Base-by-base conservation (phyloP, 2,113 vertebrate genomes). In the Corydoras sp. region DNA sequence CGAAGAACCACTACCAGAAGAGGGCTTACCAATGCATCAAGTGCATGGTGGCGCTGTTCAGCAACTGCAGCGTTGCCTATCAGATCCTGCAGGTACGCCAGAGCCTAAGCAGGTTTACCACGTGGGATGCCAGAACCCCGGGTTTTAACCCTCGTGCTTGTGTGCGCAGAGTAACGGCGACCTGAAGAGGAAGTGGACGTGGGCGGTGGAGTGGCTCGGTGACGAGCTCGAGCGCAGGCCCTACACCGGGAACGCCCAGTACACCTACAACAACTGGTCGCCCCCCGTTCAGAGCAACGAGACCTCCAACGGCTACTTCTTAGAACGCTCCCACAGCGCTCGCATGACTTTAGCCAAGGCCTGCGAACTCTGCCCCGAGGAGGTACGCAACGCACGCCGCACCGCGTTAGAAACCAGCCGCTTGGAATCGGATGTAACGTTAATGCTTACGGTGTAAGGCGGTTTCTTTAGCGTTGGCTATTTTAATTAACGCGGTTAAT, bases 1-100 rank as follows among this genome's bases (percentile, higher is more conserved):
- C 97, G 3, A 99, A 99, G 88, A 99, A 98, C 88, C 97, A 99
- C 91, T 99, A 98, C 83, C 97, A 99, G 88, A 99, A 99, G 86
- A 91, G 97, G 81, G 97, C 97, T 72, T 99, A 99, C 82, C 97
- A 99, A 77, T 99, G 97, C 87, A 98, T 98, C 86, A 98, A 99
- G 83, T 99, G 96, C 88, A 98, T 99, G 97, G 97, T 98, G 79
- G 95, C 96, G 61, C 92, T 99, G 65, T 99, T 99, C 82, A 98
- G 94, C 88, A 98, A 97, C 86, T 99, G 97, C 85, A 92, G 95
- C 77, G 97, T 99, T 80, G 97, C 97, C 62, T 99, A 98, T 85
- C 97, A 99, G 86, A 99, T 99, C 79, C 87, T 99, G 29, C 97
- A 99, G 95, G 97, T 98, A 83, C 15, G 18, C 18, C 18, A 2